Evolutionary conservation across 2,113 vertebrate species (phyloP), one percentile per base, ranked within the genome.

Genomic region (Grammomys dolichurus): DNA sequence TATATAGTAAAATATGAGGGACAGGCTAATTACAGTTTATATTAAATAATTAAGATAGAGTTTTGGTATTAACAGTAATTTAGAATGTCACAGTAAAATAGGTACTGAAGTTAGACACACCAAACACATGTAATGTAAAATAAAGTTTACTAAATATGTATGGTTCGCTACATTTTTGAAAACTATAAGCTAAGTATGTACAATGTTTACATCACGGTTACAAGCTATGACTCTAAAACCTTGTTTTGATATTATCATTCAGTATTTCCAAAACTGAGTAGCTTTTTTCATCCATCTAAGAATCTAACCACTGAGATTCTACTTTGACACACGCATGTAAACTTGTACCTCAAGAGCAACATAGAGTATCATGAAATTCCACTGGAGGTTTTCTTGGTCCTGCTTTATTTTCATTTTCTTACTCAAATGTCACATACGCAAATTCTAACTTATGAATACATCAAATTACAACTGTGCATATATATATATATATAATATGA

Each of bases 281-380:
- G 28, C 89, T 94, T 82, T 93, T 51, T 51, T 93, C 75, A 89
- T 70, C 92, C 43, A 77, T 91, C 36, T 60, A 31, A 94, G 0
- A 94, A 91, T 58, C 28, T 94, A 91, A 60, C 92, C 63, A 77
- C 75, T 72, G 51, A 93, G 46, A 56, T 46, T 63, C 31, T 87
- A 65, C 87, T 96, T 97, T 43, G 94, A 97, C 76, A 48, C 4
- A 73, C 3, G 73, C 65, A 92, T 89, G 72, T 85, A 95, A 95
- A 19, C 24, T 77, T 92, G 11, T 43, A 70, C 17, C 19, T 26
- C 20, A 46, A 84, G 31, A 84, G 56, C 10, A 67, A 93, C 87
- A 67, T 70, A 69, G 19, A 54, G 40, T 88, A 87, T 80, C 63
- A 16, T 88, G 48, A 75, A 81, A 4, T 58, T 14, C 46, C 56